These are phyloP conservation scores for Ditylenchus dipsaci DNA, from an alignment of 1,140 invertebrate species.

Conservation along the genomic window DNA sequence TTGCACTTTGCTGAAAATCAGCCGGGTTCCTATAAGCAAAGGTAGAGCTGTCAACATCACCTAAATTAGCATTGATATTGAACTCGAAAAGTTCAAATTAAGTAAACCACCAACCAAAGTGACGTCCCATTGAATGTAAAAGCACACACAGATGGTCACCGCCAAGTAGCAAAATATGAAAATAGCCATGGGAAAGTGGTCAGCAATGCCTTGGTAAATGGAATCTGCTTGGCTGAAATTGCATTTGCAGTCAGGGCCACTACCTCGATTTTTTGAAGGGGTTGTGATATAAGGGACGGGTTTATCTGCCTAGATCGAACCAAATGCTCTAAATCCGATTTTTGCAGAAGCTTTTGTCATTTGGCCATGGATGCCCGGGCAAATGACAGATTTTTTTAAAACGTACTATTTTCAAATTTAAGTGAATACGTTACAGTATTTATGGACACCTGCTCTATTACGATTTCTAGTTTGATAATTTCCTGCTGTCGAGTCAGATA, in stretches of 20 bases:
- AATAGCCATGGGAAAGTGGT: slow-evolving; percentile 53
- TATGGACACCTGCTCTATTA: too few relatives aligned
- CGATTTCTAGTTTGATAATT: too few relatives aligned
- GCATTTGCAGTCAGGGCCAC: background rate
- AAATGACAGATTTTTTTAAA: too few relatives aligned
- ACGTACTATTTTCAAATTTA: too few relatives aligned
- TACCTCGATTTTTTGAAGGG: background rate
- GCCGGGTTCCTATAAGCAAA: slow-evolving; percentile 30
- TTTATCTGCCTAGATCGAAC: too few relatives aligned
- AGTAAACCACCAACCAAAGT: slow-evolving; percentile 46
- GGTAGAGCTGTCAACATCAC: background rate
- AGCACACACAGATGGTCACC: slow-evolving; percentile 39
- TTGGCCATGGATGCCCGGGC: too few relatives aligned
- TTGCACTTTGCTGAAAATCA: slow-evolving; percentile 54
- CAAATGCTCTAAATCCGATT: too few relatives aligned
- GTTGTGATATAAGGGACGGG: too few relatives aligned
- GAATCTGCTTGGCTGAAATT: slow-evolving; percentile 52
- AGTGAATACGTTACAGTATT: too few relatives aligned
- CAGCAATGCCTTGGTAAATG: slow-evolving; percentile 55
- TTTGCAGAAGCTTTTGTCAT: too few relatives aligned
- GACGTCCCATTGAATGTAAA: slow-evolving; percentile 57
- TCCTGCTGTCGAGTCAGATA: too few relatives aligned
- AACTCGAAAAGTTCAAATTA: background rate
- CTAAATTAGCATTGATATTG: background rate
- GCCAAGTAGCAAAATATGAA: slow-evolving; percentile 30